Evolutionary conservation across 2,113 vertebrate genomes (phyloP), one percentile per base, ranked within the genome.

Genomic region (Reinhardtius hippoglossoides): DNA sequence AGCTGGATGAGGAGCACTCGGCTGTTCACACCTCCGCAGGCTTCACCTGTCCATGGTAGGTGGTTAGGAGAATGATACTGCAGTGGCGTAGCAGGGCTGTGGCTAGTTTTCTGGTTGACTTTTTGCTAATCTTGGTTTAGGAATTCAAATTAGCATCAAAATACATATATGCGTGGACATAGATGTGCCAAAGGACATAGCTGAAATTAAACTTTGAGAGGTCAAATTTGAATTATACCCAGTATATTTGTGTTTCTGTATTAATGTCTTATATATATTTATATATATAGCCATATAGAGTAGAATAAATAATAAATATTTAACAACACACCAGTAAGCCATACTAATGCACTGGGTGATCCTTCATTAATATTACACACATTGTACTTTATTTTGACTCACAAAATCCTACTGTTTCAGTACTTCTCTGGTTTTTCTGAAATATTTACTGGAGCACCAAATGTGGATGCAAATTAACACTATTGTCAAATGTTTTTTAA

Each of bases 1-100:
- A 90, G 90, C 91, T 89, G 90, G 88, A 87, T 84, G 88, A 85
- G 85, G 54, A 84, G 87, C 85, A 67, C 75, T 81, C 52, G 56
- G 85, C 84, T 74, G 82, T 78, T 83, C 85, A 80, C 85, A 72
- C 75, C 88, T 61, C 77, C 77, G 58, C 83, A 15, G 78, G 88
- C 88, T 71, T 85, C 72, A 88, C 84, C 88, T 89, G 86, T 80
- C 79, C 85, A 77, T 58, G 81, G 57, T 60, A 21, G 79, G 64
- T 60, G 84, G 60, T 65, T 59, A 15, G 60, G 82, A 86, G 80
- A 88, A 71, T 60, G 84, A 89, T 89, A 76, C 77, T 57, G 81
- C 85, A 16, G 83, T 7, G 35, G 66, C 15, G 12, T 44, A 76
- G 46, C 2, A 21, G 52, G 2, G 59, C 46, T 6, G 4, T 1